Conservation (phyloP, 2,888 invertebrate species). For the Nomada ruficornis region DNA sequence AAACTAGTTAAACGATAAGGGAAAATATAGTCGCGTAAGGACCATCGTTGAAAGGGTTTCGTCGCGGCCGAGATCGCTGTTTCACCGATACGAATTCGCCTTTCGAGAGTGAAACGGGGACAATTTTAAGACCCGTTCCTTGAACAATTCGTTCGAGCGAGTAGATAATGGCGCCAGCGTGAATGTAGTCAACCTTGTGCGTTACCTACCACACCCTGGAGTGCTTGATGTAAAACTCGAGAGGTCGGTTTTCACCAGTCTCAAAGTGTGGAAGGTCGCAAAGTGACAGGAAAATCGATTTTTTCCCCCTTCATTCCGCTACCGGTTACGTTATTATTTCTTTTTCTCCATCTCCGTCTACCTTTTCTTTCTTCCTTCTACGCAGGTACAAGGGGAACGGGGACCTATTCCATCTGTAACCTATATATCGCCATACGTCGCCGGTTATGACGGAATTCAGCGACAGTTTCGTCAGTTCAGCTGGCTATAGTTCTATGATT, state of each 20-base stretch:
- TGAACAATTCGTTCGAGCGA: constrained; percentile 70
- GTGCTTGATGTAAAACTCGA: constrained; percentile 67
- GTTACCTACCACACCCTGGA: constrained; percentile 72
- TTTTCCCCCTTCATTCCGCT: constrained; percentile 54
- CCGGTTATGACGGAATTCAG: constrained; percentile 25
- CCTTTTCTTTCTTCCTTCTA: background rate
- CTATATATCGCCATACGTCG: background rate
- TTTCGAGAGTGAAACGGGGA: constrained; percentile 61
- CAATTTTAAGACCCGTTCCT: constrained; percentile 66
- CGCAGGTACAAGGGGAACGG: constrained; percentile 24
- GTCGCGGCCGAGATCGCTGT: background rate
- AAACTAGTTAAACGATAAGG: too few species aligned
- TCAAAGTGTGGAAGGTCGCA: constrained; percentile 70
- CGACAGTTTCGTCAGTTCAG: background rate
- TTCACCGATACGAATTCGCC: constrained; percentile 40
- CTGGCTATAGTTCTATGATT: too few species aligned
- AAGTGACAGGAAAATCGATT: constrained; percentile 72
- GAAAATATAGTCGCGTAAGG: too few species aligned
- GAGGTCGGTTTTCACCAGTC: constrained; percentile 72
- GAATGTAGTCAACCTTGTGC: constrained; percentile 75
- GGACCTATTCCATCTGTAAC: constrained; percentile 24
- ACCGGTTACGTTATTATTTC: constrained; percentile 53
- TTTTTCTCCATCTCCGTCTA: background rate
- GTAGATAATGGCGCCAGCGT: constrained; percentile 72
- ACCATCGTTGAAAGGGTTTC: background rate